A percentile compares a stretch with the other conserved stretches of the same genome.
Evolutionary conservation across 2,113 vertebrate species (phyloP).

Genomic region (Clarias macrocephalus): DNA sequence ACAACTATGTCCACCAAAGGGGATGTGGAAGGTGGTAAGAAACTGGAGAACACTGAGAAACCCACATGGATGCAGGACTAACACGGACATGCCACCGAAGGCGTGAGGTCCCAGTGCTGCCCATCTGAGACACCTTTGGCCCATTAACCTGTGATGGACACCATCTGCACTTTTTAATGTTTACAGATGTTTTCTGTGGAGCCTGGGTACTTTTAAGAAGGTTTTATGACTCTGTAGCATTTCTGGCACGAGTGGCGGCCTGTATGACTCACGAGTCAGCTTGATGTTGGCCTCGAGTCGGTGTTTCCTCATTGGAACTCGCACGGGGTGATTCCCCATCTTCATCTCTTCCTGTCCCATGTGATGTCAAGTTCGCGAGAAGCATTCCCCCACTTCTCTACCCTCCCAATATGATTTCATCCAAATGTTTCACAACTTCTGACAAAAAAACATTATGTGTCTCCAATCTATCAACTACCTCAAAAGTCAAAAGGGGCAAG

Average conservation of each 20-base stretch:
- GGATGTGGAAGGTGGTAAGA: not conserved
- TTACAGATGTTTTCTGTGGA: slow-evolving; percentile 12
- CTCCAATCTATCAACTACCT: not conserved
- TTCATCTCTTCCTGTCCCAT: slow-evolving; percentile 37
- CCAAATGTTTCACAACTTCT: slow-evolving; percentile 14
- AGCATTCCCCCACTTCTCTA: not conserved
- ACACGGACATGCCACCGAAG: not conserved
- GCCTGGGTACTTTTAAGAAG: not conserved
- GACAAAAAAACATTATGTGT: not conserved
- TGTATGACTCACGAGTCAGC: slow-evolving; percentile 44
- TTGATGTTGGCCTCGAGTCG: slow-evolving; percentile 39
- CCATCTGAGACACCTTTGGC: not conserved
- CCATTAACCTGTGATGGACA: not conserved
- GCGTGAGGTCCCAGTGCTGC: no score
- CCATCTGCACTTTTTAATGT: not conserved
- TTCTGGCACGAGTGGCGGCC: not conserved
- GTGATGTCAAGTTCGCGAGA: slow-evolving; percentile 41
- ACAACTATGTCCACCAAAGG: not conserved
- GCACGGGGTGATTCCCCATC: slow-evolving; percentile 32
- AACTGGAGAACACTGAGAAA: not conserved
- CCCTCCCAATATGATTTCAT: not conserved
- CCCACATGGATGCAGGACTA: not conserved
- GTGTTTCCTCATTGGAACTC: slow-evolving; percentile 29
- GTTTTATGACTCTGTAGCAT: slow-evolving; percentile 41
- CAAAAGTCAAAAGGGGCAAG: not conserved